These are phyloP conservation scores for Leptinotarsa haldemani DNA, from an alignment of 2,888 invertebrate species.

Conservation along the genomic window DNA sequence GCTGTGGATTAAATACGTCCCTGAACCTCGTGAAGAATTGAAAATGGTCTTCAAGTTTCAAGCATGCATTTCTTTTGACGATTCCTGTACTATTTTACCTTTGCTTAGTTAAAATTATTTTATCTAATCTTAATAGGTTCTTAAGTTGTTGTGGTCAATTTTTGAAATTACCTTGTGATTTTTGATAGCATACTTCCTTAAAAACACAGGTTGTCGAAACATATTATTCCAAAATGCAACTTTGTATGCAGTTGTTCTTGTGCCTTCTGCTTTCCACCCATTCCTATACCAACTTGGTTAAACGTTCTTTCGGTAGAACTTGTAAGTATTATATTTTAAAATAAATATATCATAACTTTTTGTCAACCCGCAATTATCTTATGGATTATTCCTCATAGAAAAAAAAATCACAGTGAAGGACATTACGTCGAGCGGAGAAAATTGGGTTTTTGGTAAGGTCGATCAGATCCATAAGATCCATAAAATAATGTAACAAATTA, in stretches of 20 bases:
- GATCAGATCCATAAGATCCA: too few relatives aligned
- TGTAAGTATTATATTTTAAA: neutral
- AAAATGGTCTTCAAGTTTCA: too few relatives aligned
- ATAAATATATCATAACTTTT: neutral
- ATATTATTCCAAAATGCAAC: conserved; percentile 9
- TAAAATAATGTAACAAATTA: too few relatives aligned
- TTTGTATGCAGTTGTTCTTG: neutral
- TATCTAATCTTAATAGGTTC: conserved; percentile 16
- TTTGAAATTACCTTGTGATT: neutral
- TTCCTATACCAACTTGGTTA: neutral
- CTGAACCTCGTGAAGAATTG: too few relatives aligned
- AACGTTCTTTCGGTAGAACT: neutral
- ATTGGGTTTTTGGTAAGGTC: too few relatives aligned
- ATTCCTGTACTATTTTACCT: too few relatives aligned
- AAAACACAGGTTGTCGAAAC: neutral
- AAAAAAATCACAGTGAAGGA: too few relatives aligned
- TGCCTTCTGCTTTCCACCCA: neutral
- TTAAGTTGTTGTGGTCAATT: conserved; percentile 6
- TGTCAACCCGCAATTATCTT: neutral
- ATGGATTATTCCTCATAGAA: neutral
- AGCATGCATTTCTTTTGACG: too few relatives aligned
- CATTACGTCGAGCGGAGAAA: too few relatives aligned
- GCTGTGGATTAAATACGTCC: too few relatives aligned
- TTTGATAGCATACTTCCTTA: neutral
- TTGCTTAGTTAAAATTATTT: too few relatives aligned